Evolutionary conservation across 2,113 vertebrate genomes (phyloP), one percentile per base, ranked within the genome.

Genomic region (Heptranchias perlo): DNA sequence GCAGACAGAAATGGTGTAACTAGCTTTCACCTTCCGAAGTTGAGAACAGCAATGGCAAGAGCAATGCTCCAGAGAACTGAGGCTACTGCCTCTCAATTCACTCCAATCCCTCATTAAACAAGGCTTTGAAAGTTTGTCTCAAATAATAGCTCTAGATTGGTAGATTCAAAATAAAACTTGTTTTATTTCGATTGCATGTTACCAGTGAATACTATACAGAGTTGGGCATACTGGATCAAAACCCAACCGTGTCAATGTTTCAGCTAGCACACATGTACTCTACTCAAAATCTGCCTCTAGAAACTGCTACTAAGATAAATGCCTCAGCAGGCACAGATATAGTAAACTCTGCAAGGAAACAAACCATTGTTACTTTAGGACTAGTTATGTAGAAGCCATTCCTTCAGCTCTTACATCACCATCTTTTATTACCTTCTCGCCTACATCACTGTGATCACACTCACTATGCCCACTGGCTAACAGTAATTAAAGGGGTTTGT

Each of bases 371-470:
- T 21, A 84, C 78, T 58, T 54, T 28, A 91, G 52, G 47, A 28
- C 14, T 2, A 86, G 25, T 35, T 54, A 89, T 0, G 35, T n/a
- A 16, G 35, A 92, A 92, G 89, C 35, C 58, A 39, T 62, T 62
- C 5, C 16, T 93, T 93, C 61, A 93, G 35, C 31, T n/a, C 61
- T 62, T 62, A 31, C 87, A 93, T 62, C 89, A 58, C 35, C 61
- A n/a, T 3, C 54, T 62, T n/a, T 18, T 35, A 93, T 93, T 64
- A 93, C 16, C 58, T n/a, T 93, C 89, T 62, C 89, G 64, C 58
- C 23, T 93, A 93, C 31, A 93, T 93, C 89, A 93, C 58, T 93
- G 58, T 21, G 58, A 93, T 92, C 89, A 93, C 89, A 62, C 89
- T 23, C 58, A 2, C 14, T 82, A 39, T 82, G 78, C 78, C 39